phyloP scores from a whole-genome alignment of 2,888 invertebrate genomes.

The Drosophila meridiana region DNA sequence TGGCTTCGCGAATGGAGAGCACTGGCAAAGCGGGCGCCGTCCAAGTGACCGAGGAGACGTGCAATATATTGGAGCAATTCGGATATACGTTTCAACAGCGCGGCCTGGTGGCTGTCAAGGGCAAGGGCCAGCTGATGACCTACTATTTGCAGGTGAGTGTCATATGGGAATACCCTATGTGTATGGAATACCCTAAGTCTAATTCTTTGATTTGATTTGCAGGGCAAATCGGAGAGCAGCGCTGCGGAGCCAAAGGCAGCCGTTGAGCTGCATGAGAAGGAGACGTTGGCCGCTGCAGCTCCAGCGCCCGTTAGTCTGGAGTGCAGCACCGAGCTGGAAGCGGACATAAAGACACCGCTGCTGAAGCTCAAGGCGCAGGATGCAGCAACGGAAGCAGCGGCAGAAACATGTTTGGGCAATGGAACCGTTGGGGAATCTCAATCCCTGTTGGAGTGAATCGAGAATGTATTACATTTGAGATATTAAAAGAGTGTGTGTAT shows the following conservation, averaged over 20 bases:
- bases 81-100: slow-evolving; percentile 97
- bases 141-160: slow-evolving; percentile 92
- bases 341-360: slow-evolving; percentile 82
- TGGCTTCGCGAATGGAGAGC: slow-evolving; percentile 98
- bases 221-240: slow-evolving; percentile 72
- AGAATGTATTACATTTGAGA: slow-evolving; percentile 8
- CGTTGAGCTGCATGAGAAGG: slow-evolving; percentile 57
- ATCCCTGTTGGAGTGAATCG: slow-evolving; percentile 62
- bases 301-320: slow-evolving; percentile 42
- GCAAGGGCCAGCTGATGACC: slow-evolving; percentile 98
- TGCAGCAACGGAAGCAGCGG: slow-evolving; percentile 27
- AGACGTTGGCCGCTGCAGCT: slow-evolving; percentile 12
- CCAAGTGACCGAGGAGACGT: slow-evolving; percentile 98
- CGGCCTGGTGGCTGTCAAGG: slow-evolving; percentile 97
- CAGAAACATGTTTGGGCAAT: slow-evolving; percentile 52
- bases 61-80: slow-evolving; percentile 93
- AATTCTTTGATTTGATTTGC: slow-evolving; percentile 25
- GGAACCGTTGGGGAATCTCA: slow-evolving; percentile 68
- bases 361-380: slow-evolving; percentile 73
- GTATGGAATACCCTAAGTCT: no score
- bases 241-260: slow-evolving; percentile 53
- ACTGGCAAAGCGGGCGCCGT: slow-evolving; percentile 97
- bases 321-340: slow-evolving; percentile 66
- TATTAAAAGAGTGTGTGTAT: not conserved
- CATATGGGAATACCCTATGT: not conserved